Conservation (phyloP, 2,888 invertebrate species). For the Stramonita haemastoma region DNA sequence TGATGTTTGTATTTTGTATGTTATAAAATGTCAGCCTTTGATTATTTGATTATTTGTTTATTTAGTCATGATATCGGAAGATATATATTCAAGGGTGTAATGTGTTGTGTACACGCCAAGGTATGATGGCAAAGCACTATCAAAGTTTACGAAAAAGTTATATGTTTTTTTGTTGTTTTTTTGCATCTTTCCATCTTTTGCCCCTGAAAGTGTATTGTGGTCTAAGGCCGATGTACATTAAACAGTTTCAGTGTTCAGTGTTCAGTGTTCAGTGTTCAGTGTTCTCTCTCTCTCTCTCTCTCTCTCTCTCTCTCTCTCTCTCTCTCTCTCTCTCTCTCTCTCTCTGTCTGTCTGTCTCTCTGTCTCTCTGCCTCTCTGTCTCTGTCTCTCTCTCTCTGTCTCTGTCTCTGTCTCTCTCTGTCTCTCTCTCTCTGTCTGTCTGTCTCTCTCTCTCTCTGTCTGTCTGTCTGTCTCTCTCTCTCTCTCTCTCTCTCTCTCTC, state of each 20-base stretch:
- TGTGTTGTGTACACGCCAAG: neutral
- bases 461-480: too few species aligned
- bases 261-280: too few species aligned
- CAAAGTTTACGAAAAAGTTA: neutral
- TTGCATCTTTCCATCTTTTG: too few species aligned
- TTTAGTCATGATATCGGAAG: too few species aligned
- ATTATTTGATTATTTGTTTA: too few species aligned
- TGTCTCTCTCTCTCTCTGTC: too few species aligned
- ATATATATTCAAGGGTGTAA: neutral
- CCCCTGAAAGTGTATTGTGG: too few species aligned
- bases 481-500: neutral
- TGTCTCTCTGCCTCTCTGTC: neutral
- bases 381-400: neutral
- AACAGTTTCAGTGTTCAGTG: too few species aligned
- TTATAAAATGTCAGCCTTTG: too few species aligned
- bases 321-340: conserved; percentile 13
- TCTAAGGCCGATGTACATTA: too few species aligned
- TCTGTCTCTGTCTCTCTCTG: neutral
- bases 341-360: neutral
- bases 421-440: conserved; percentile 4
- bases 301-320: conserved; percentile 17
- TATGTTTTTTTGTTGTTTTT: too few species aligned
- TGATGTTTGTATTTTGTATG: too few species aligned
- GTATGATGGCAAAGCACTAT: neutral
- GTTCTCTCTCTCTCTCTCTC: neutral